Base-by-base conservation (phyloP, 2,113 vertebrate genomes). In the Caretta caretta region DNA sequence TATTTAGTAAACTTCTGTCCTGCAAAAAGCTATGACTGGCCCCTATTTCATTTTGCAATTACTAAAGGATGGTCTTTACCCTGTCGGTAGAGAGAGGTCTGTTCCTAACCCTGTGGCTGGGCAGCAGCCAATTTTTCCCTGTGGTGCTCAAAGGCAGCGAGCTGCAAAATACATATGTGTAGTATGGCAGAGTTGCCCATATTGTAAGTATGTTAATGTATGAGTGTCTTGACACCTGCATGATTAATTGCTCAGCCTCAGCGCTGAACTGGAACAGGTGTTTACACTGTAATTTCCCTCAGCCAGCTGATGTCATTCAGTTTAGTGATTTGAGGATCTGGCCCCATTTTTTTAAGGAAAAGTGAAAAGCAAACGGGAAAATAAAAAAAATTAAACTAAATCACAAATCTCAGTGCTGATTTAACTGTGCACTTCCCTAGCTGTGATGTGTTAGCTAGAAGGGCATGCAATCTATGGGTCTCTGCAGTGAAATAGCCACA, bases 321-420 rank as follows among this genome's bases (percentile, higher is more conserved):
- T 87, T 57, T 90, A 96, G 92, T 94, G 92, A 84, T 94, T 95
- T 62, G 83, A 91, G 93, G 90, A 96, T 78, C 92, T 96, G 93
- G 93, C 94, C 86, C 90, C 83, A 10, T 91, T 95, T 96, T 54
- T 31, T 92, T 95, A 96, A 97, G 93, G 84, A 92, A 95, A 93
- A 88, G 72, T 72, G 91, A 78, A 92, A 83, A 76, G 79, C 57
- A 51, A 88, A 85, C 91, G 88, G 46, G 62, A 88, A 94, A 90
- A 72, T 78, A 2, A 20, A 38, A 69, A 35, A 42, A 38, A 5
- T 50, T 42, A 7, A 48, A 25, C 59, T 87, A 2, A 0, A 84
- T 59, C 69, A 80, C 29, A 3, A 31, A 80, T 92, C 92, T 92
- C 89, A 92, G 82, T 76, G 22, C 69, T 80, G 79, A 91, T 91